These are phyloP conservation scores for Mus spretus DNA, from an alignment of 2,797 vertebrate genomes.

Conservation along the genomic window DNA sequence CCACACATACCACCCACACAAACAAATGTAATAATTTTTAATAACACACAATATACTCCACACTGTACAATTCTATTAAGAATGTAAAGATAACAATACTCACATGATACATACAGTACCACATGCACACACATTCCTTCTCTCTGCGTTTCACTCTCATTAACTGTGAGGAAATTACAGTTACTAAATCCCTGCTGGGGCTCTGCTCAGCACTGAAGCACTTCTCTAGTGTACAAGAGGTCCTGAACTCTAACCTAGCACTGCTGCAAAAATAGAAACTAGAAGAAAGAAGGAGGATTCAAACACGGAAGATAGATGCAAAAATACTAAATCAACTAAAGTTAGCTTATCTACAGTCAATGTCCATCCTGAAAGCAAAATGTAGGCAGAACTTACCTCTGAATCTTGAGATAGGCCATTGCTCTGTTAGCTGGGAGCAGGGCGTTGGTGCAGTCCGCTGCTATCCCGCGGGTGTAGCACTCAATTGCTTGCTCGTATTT, in stretches of 20 bases:
- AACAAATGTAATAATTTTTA: not conserved
- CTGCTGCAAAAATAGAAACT: not conserved
- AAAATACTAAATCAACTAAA: not conserved
- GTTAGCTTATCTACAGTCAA: slow-evolving; percentile 16
- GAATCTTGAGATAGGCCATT: slow-evolving; percentile 96
- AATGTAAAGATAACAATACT: not conserved
- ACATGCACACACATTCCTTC: not conserved
- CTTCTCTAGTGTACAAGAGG: not conserved
- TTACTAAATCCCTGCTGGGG: not conserved
- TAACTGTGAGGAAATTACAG: not conserved
- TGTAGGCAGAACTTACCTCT: slow-evolving; percentile 90
- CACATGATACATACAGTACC: not conserved
- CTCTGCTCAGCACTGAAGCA: not conserved
- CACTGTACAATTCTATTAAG: not conserved
- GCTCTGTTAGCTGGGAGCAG: slow-evolving; percentile 97
- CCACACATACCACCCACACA: not conserved
- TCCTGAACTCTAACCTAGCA: not conserved
- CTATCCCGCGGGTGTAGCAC: slow-evolving; percentile 95
- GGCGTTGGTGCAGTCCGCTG: slow-evolving; percentile 94
- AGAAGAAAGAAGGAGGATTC: not conserved
- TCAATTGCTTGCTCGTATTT: slow-evolving; percentile 95
- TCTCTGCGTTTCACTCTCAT: not conserved
- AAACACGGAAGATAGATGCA: not conserved
- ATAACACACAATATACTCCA: not conserved
- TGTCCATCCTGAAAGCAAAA: slow-evolving; percentile 35